Evolutionary conservation across 2,113 vertebrate species (phyloP).

Genomic region (Hyperoodon ampullatus): DNA sequence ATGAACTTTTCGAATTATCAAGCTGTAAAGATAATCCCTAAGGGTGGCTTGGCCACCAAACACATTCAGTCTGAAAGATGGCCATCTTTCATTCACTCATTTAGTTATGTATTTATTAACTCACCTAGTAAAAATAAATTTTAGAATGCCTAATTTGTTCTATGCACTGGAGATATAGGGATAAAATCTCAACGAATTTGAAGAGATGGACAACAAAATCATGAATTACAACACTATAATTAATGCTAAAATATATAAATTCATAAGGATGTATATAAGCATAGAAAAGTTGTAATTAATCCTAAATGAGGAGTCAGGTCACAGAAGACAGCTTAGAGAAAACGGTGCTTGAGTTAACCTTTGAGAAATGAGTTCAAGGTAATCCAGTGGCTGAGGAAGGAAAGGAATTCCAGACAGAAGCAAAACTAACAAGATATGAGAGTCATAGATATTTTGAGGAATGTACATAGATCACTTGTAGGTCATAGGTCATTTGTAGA

Average conservation of each 20-base stretch:
- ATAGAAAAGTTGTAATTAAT: not conserved
- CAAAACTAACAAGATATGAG: not conserved
- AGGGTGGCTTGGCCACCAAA: not conserved
- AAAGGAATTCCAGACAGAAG: not conserved
- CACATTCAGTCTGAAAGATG: not conserved
- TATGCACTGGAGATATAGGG: not conserved
- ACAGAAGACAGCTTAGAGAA: not conserved
- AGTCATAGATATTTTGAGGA: not conserved
- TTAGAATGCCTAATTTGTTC: not conserved
- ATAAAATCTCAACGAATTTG: not conserved
- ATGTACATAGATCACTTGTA: not conserved
- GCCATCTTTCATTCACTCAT: not conserved
- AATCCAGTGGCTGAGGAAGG: not conserved
- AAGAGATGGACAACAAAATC: not conserved
- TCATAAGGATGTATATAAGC: not conserved
- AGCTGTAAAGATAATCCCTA: not conserved
- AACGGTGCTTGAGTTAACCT: not conserved
- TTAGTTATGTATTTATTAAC: not conserved
- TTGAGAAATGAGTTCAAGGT: not conserved
- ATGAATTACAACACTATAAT: not conserved
- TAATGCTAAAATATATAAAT: not conserved
- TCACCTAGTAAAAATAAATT: not conserved
- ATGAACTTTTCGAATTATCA: not conserved
- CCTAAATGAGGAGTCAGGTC: not conserved
- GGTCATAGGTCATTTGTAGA: not conserved